Base-by-base conservation (phyloP, 2,888 invertebrate species). In the Boloria selene region DNA sequence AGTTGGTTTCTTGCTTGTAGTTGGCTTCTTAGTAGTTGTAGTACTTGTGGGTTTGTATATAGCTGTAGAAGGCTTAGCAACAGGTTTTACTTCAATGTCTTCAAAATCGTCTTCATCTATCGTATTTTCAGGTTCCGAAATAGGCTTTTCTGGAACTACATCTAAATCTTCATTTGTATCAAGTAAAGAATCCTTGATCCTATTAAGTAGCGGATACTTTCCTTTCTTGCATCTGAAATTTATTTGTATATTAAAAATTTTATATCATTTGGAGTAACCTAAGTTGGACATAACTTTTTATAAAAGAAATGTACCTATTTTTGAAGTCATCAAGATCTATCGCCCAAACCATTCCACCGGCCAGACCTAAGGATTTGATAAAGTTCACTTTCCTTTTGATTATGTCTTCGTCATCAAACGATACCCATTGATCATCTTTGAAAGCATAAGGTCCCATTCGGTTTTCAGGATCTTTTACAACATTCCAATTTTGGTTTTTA, bases 331-430 rank as follows among this genome's bases (percentile, higher is more conserved):
- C 97, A 73, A 97, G 93, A 89, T 97, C 97, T 45, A 97, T 87
- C 0, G 97, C 97, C 97, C 97, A 97, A 52, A 97, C 94, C 97
- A 97, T 97, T 17, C 96, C 97, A 66, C 97, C 97, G 14, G 95
- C 97, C 17, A 98, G 93, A 70, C 95, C 94, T 85, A 96, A 92
- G 14, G 95, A 93, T 69, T 96, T 94, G 45, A 97, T 94, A 76
- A 95, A 95, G 75, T 96, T 94, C 0, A 97, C 95, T 88, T 98
- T 98, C 71, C 93, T 93, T 69, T 94, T 93, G 52, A 98, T 95
- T 87, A 96, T 97, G 44, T 95, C 95, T 10, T 93, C 92, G 79
- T 98, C 97, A 80, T 98, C 98, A 77, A 94, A 98, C 2, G 97
- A 96, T 18, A 98, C 97, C 98, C 98, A 98, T 80, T 98, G 98